Evolutionary conservation across 2,888 invertebrate species (phyloP).

Genomic region (Uloborus plumipes): DNA sequence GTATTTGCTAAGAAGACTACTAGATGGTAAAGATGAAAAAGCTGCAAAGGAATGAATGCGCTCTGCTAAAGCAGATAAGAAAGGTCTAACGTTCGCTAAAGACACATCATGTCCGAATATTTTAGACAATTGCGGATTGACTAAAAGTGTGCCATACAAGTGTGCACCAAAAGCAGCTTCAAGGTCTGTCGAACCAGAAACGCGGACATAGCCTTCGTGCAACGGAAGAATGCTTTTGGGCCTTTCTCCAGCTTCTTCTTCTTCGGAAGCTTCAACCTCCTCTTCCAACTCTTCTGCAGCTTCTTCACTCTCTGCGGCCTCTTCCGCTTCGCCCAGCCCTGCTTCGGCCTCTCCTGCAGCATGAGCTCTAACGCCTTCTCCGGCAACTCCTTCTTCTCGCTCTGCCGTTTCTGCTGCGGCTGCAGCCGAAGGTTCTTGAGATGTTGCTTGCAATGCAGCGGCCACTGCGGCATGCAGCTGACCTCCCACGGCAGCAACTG

Average conservation of each 20-base stretch:
- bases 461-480: neutral
- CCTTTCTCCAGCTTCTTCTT: neutral
- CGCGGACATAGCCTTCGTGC: neutral
- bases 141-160: constrained; percentile 11
- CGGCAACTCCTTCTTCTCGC: neutral
- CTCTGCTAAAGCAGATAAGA: neutral
- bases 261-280: neutral
- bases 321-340: no score
- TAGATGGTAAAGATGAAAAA: neutral
- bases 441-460: neutral
- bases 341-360: neutral
- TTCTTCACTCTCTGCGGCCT: neutral
- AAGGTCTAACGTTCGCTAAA: neutral
- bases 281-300: neutral
- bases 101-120: neutral
- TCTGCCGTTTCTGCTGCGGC: neutral
- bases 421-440: neutral
- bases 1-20: neutral
- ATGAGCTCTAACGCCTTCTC: neutral
- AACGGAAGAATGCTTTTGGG: neutral
- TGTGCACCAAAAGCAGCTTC: constrained; percentile 4
- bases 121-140: neutral
- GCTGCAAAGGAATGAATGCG: neutral
- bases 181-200: neutral
- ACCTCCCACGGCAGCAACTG: neutral